Evolutionary conservation across 2,888 invertebrate genomes (phyloP).

Genomic region (Archaeoteleia sp.): DNA sequence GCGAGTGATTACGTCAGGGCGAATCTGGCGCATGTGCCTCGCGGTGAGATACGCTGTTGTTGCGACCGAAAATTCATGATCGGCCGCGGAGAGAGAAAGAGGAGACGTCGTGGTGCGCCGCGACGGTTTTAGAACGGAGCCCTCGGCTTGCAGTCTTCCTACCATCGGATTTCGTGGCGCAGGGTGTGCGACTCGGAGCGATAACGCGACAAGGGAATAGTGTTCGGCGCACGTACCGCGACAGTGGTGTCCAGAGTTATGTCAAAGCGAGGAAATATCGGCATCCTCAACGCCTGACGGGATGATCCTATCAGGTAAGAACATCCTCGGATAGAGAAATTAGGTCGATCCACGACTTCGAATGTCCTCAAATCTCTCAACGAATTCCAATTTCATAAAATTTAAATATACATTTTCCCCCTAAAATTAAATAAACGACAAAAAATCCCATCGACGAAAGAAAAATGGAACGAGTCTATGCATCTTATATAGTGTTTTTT

Average conservation of each 20-base stretch:
- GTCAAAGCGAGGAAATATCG: slow-evolving; percentile 62
- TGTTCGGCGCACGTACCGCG: slow-evolving; percentile 36
- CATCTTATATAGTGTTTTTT: no score
- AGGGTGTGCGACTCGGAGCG: slow-evolving; percentile 57
- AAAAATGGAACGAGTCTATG: no score
- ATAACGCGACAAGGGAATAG: slow-evolving; percentile 35
- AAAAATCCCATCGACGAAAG: no score
- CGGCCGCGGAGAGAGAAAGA: slow-evolving; percentile 39
- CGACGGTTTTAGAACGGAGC: slow-evolving; percentile 73
- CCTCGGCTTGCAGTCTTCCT: slow-evolving; percentile 62
- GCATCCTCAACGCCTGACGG: slow-evolving; percentile 62
- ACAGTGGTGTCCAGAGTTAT: slow-evolving; percentile 58
- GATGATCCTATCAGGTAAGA: slow-evolving; percentile 72
- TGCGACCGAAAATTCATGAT: slow-evolving; percentile 56
- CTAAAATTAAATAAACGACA: no score
- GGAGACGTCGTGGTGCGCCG: slow-evolving; percentile 51
- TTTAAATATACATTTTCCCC: background rate
- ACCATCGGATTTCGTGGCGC: slow-evolving; percentile 66
- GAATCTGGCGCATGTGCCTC: slow-evolving; percentile 62
- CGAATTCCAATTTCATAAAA: background rate
- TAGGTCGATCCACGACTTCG: slow-evolving; percentile 19
- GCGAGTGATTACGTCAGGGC: slow-evolving; percentile 51
- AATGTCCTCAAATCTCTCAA: slow-evolving; percentile 1
- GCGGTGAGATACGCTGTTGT: slow-evolving; percentile 55
- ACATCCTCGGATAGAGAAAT: slow-evolving; percentile 10